Percentiles rank a stretch among this genome's conserved stretches.
These are phyloP conservation scores for Rhinolophus sinicus DNA, from an alignment of 2,113 vertebrate species.

Conservation along the genomic window DNA sequence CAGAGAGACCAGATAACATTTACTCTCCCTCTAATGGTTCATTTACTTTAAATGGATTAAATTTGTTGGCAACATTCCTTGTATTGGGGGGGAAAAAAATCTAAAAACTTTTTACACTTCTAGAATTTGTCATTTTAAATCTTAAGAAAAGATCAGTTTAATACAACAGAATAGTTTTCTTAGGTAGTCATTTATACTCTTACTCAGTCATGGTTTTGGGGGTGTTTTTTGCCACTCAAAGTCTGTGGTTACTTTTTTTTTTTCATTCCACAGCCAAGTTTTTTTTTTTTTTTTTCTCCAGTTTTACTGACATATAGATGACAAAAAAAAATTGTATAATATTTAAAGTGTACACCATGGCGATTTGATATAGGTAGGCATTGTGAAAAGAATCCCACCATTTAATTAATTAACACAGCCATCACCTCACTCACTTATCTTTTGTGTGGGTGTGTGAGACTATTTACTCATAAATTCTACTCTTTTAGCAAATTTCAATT, in stretches of 20 bases:
- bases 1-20: not conserved
- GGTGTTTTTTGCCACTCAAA: not conserved
- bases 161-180: not conserved
- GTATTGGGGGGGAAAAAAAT: not conserved
- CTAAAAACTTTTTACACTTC: not conserved
- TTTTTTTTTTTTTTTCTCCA: not conserved
- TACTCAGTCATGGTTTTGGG: not conserved
- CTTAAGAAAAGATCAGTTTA: not conserved
- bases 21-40: not conserved
- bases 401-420: not conserved
- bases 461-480: not conserved
- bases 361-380: not conserved
- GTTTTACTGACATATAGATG: not conserved
- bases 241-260: not conserved
- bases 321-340: not conserved
- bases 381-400: not conserved
- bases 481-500: not conserved
- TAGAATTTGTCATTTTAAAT: slow-evolving; percentile 15
- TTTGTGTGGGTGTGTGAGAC: not conserved
- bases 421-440: not conserved
- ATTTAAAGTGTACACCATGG: not conserved
- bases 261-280: not conserved
- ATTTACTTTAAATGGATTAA: not conserved
- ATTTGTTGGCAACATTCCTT: not conserved
- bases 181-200: not conserved